Evolutionary conservation across 2,113 vertebrate species (phyloP).

Genomic region (Megaceryle maxima): DNA sequence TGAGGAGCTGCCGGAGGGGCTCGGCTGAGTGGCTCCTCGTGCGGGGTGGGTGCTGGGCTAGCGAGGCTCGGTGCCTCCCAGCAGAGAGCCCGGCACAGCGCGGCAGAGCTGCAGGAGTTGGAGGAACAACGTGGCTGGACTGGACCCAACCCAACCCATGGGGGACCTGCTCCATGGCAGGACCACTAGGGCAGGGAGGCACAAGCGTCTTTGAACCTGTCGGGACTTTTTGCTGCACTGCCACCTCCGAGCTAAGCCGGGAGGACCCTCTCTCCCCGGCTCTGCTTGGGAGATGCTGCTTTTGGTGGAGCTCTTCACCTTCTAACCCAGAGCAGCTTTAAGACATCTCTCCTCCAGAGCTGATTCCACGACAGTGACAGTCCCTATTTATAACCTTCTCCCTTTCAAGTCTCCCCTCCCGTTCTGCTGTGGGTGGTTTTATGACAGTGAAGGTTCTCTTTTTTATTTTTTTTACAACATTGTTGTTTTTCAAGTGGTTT

Average conservation of each 20-base stretch:
- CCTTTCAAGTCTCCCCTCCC: not conserved
- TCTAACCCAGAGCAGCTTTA: not conserved
- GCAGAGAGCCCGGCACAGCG: not conserved
- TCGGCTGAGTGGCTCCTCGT: accelerated
- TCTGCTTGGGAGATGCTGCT: not conserved
- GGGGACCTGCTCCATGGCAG: not conserved
- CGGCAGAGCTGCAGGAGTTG: accelerated
- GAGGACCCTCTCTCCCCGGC: not conserved
- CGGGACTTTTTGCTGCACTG: not conserved
- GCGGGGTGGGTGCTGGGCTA: not conserved
- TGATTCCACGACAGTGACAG: not conserved
- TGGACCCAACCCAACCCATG: not conserved
- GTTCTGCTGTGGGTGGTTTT: not conserved
- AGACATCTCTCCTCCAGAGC: not conserved
- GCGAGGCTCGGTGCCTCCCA: not conserved
- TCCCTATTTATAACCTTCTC: not conserved
- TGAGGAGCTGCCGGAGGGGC: not conserved
- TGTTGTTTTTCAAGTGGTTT: slow-evolving; percentile 63
- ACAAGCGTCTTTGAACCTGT: not conserved
- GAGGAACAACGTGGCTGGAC: not conserved
- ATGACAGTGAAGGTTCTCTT: not conserved
- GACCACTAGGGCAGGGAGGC: not conserved
- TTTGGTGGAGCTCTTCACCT: not conserved
- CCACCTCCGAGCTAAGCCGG: not conserved
- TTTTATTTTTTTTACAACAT: slow-evolving; percentile 16